Conservation (phyloP, 1,140 invertebrate genomes). For the Pachyrhynchus sulphureomaculatus region DNA sequence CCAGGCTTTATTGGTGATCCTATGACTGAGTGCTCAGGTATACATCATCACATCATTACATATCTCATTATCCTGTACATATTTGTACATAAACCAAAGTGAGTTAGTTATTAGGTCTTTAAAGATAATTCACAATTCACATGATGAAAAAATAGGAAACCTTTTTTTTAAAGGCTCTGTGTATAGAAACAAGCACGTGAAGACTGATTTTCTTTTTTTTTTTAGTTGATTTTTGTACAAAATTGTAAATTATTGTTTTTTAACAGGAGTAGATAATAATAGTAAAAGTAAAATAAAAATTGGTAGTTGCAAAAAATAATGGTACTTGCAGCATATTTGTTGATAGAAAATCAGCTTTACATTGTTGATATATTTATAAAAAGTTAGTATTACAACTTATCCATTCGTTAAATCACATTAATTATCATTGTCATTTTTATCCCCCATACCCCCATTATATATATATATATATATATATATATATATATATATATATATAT, state of each 20-base stretch:
- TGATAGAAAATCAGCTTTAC: conserved; percentile 14
- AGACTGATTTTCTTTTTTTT: conserved; percentile 46
- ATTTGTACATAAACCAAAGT: conserved; percentile 32
- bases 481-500: too few species aligned
- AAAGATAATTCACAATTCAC: not conserved
- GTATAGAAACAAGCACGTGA: conserved; percentile 43
- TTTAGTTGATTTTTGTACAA: conserved; percentile 9
- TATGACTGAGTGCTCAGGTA: conserved; percentile 68
- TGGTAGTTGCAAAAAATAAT: too few species aligned
- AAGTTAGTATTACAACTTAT: too few species aligned
- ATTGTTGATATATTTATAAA: too few species aligned
- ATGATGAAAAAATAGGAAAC: not conserved
- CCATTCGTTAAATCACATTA: too few species aligned
- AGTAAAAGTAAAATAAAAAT: too few species aligned
- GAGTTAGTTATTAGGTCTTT: conserved; percentile 14
- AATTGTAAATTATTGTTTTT: conserved; percentile 37
- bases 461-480: too few species aligned
- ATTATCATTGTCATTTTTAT: too few species aligned
- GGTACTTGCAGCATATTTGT: conserved; percentile 11
- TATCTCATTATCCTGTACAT: conserved; percentile 35
- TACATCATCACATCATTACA: not conserved
- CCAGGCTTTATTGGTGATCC: conserved; percentile 77
- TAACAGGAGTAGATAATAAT: not conserved
- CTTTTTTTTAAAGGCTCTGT: not conserved
- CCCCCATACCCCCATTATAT: too few species aligned